Base-by-base conservation (phyloP, 2,888 invertebrate genomes). In the Leistus spinibarbis region DNA sequence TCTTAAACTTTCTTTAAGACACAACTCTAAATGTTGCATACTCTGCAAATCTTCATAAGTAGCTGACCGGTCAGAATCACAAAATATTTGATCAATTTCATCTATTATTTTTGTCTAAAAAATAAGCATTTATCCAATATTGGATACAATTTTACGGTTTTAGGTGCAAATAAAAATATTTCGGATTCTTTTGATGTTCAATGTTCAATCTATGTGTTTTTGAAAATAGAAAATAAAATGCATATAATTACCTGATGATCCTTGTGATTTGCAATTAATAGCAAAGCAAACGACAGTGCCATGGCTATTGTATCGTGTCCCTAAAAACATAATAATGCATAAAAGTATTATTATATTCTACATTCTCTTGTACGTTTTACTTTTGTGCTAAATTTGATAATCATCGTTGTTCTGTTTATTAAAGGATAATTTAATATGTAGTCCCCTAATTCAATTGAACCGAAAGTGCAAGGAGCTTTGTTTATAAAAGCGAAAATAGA, bases 1-100 rank as follows among this genome's bases (percentile, higher is more conserved):
- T 27, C 91, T 83, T 20, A 91, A 80, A 0, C 90, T 87, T 80
- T 92, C 91, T 81, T 92, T 92, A 64, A 92, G 89, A 79, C 90
- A 91, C 78, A 88, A 87, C 78, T 92, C 92, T 77, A 91, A 84
- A 78, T 91, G 91, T 68, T 88, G 87, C 88, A 92, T 88, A 66
- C 88, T 87, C 77, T 88, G 83, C 5, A 92, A 83, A 76, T 90
- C 89, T 64, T 88, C 87, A 84, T 89, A 87, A 0, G 86, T 88
- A 0, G 88, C 87, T 0, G 87, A 81, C 0, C 89, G 86, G 0
- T 86, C 86, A 0, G 81, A 79, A 76, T 86, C 84, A 3, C 84
- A 85, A 68, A 88, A 86, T 73, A 88, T 86, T 16, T 83, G 81
- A 16, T 85, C 84, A 60, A 87, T 79, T 79, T 88, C 88, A 72